These are phyloP conservation scores for Cygnus buccinator DNA, from an alignment of 2,113 vertebrate species.

Conservation along the genomic window DNA sequence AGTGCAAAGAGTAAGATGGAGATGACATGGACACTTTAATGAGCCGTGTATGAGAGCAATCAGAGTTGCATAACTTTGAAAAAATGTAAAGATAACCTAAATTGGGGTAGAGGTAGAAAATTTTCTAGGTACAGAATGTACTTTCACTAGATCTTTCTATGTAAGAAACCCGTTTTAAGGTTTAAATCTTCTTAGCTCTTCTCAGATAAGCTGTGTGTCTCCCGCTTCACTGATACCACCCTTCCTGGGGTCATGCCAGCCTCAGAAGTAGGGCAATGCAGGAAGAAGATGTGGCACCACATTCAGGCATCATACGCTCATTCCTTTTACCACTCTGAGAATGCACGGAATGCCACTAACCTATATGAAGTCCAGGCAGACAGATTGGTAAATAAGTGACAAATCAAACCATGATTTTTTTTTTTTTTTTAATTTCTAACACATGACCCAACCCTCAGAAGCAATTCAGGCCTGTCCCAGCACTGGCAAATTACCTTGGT, in stretches of 20 bases:
- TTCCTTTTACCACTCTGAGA: background rate
- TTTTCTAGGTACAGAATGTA: constrained; percentile 4
- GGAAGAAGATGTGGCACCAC: background rate
- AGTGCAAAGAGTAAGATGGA: background rate
- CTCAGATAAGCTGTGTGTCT: background rate
- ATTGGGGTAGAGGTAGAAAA: constrained; percentile 39
- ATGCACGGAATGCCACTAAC: background rate
- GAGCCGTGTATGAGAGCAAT: background rate
- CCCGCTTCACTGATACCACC: background rate
- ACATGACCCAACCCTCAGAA: background rate
- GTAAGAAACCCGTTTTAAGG: background rate
- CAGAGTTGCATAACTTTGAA: constrained; percentile 4
- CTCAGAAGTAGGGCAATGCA: background rate
- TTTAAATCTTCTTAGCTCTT: background rate
- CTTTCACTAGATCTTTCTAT: background rate
- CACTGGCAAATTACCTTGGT: background rate
- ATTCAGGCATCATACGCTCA: background rate
- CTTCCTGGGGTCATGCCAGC: background rate
- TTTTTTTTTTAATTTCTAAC: background rate
- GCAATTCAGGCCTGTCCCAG: background rate
- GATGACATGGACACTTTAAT: background rate
- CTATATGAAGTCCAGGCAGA: background rate
- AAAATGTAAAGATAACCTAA: constrained; percentile 41
- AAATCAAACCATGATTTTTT: background rate
- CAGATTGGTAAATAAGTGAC: background rate